Conservation (phyloP, 2,888 invertebrate genomes). For the Podotricha telesiphe region DNA sequence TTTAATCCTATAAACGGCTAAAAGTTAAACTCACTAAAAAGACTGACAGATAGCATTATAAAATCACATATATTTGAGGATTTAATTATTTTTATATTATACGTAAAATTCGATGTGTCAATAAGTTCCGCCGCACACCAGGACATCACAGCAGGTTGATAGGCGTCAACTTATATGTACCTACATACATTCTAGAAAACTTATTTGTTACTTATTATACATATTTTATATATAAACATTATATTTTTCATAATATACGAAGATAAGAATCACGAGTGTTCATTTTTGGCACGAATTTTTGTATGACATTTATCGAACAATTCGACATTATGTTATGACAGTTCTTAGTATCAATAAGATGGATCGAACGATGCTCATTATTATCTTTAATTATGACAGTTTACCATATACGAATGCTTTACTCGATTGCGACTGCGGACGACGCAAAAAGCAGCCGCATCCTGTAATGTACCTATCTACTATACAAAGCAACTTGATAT, state of each 20-base stretch:
- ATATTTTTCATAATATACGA: neutral
- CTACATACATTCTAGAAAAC: too few species aligned
- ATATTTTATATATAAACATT: too few species aligned
- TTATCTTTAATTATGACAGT: slow-evolving; percentile 82
- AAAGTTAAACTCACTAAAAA: too few species aligned
- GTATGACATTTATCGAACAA: slow-evolving; percentile 38
- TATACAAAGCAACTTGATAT: slow-evolving; percentile 68
- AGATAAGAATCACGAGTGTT: neutral
- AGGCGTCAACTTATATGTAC: too few species aligned
- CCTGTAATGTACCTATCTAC: slow-evolving; percentile 57
- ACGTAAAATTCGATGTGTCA: too few species aligned
- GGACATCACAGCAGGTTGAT: too few species aligned
- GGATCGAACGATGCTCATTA: slow-evolving; percentile 71
- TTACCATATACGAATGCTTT: slow-evolving; percentile 76
- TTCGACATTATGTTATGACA: slow-evolving; percentile 76
- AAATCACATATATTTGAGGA: too few species aligned
- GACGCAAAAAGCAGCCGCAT: slow-evolving; percentile 66
- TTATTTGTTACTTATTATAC: too few species aligned
- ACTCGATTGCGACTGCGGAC: slow-evolving; percentile 62
- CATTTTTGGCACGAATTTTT: slow-evolving; percentile 11
- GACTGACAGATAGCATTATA: too few species aligned
- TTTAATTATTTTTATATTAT: too few species aligned
- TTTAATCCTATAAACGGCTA: too few species aligned
- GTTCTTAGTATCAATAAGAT: slow-evolving; percentile 70
- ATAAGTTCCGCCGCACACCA: too few species aligned